Base-by-base conservation (phyloP, 2,888 invertebrate genomes). In the Acleris cristana region DNA sequence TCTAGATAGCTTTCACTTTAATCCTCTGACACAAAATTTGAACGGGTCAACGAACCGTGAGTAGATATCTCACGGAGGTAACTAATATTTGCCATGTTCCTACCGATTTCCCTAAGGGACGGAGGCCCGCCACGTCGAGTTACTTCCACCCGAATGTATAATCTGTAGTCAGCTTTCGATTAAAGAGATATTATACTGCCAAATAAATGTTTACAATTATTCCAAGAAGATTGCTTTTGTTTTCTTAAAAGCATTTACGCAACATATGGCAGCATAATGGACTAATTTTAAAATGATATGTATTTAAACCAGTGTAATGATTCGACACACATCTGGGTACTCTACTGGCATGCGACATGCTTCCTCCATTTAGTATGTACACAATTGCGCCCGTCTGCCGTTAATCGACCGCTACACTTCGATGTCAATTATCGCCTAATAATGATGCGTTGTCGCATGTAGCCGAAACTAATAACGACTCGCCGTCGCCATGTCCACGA, bases 321-420 rank as follows among this genome's bases (percentile, higher is more conserved):
- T 62, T 67, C 63, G 58, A 71, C 64, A 65, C 67, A 57, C 63
- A 67, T 69, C 53, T 48, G 57, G 65, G 62, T 55, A 73, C 19
- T 70, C 73, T 72, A 71, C 71, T 74, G 78, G 79, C 77, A 79
- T 78, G 79, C 76, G 75, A 74, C 74, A 72, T 72, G 73, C 73
- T 52, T 72, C 78, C 70, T 70, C 80, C 81, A 76, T 78, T 90
- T 87, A 85, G 81, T 87, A 87, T 86, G 87, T 82, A 79, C 77
- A 76, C 75, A 81, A 72, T 73, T 71, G 74, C 71, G 68, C 73
- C 73, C 77, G 79, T 78, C 84, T 82, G 86, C 91, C 91, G 90
- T 92, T 91, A 90, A 91, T 89, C 90, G 90, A 85, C 86, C 89
- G 87, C 87, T 85, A 87, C 88, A 86, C 80, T 86, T 85, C 79